phyloP scores from a whole-genome alignment of 2,888 invertebrate species.

The Drosophila demipolita region DNA sequence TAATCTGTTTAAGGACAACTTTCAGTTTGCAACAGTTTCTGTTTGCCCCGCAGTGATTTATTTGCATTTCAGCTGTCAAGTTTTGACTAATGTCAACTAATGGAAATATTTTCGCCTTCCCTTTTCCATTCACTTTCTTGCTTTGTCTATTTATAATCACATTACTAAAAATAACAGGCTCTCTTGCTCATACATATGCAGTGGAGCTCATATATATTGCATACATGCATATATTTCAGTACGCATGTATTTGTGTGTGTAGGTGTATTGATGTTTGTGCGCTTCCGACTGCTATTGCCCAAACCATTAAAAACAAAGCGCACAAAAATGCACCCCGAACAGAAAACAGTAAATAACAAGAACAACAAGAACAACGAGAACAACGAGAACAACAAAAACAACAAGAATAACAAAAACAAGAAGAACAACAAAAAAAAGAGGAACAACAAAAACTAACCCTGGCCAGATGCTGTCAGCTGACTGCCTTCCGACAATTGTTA shows the following conservation, averaged over 20 bases:
- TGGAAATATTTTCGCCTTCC: not conserved
- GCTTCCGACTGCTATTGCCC: conserved; percentile 38
- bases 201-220: conserved; percentile 23
- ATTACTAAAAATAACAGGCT: conserved; percentile 35
- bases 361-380: conserved; percentile 2
- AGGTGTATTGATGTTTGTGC: conserved; percentile 1
- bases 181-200: conserved; percentile 15
- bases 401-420: not conserved
- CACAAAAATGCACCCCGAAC: conserved; percentile 50
- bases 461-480: conserved; percentile 53
- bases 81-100: conserved; percentile 16
- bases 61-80: conserved; percentile 5
- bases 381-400: conserved; percentile 2
- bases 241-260: not conserved
- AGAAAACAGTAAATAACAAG: conserved; percentile 10
- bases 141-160: conserved; percentile 37
- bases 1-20: not conserved
- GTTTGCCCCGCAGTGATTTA: not conserved
- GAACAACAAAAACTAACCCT: conserved; percentile 38
- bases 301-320: conserved; percentile 67
- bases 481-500: conserved; percentile 61
- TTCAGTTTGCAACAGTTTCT: not conserved
- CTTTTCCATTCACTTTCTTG: not conserved
- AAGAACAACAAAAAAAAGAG: conserved; percentile 1
- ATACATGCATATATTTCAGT: not conserved